phyloP scores from a whole-genome alignment of 2,113 vertebrate genomes.

The Perccottus glenii region DNA sequence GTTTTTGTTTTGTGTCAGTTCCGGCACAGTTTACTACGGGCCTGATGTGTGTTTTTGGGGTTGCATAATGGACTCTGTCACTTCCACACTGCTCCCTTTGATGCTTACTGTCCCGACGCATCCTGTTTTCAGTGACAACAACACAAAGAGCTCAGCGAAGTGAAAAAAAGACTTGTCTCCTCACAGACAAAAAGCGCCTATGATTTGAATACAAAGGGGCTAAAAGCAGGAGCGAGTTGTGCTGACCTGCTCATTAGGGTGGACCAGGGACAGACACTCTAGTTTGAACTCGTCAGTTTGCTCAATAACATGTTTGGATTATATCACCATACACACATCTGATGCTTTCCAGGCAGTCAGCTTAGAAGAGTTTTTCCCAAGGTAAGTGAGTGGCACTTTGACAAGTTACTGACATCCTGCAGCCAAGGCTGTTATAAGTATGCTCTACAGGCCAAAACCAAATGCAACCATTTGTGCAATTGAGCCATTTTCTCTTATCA shows the following conservation, averaged over 20 bases:
- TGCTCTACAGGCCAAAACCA: no score
- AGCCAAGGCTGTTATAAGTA: no score
- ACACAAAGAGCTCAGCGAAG: constrained; percentile 43
- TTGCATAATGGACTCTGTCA: constrained; percentile 14
- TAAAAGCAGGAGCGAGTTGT: no score
- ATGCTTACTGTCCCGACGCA: constrained; percentile 15
- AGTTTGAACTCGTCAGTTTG: not conserved
- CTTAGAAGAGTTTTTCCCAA: not conserved
- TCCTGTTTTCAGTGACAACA: not conserved
- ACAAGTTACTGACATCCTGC: not conserved
- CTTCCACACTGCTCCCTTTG: constrained; percentile 9
- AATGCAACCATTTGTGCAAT: no score
- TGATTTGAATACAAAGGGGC: constrained; percentile 51
- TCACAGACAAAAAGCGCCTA: constrained; percentile 16
- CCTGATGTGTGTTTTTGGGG: constrained; percentile 6
- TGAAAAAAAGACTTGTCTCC: constrained; percentile 4
- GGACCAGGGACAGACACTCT: no score
- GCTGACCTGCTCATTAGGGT: constrained; percentile 40
- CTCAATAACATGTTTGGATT: not conserved
- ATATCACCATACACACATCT: not conserved
- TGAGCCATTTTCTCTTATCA: no score
- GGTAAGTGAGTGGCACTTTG: not conserved
- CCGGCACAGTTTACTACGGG: not conserved
- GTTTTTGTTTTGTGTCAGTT: not conserved
- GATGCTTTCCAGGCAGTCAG: not conserved